Evolutionary conservation across 2,113 vertebrate species (phyloP).

Genomic region (Tauraco erythrolophus): DNA sequence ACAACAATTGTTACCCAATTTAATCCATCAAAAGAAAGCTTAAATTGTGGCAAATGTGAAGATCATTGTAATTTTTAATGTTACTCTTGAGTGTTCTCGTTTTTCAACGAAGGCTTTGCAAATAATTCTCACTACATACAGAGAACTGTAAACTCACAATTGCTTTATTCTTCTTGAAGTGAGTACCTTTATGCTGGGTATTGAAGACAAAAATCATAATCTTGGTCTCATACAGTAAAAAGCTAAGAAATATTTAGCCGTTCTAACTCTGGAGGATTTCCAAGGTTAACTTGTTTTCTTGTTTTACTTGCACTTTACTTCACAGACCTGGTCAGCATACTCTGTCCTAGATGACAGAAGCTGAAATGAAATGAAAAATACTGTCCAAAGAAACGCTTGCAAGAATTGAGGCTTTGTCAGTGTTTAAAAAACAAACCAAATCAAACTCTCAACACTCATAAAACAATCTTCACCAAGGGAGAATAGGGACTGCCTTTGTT

Average conservation of each 20-base stretch:
- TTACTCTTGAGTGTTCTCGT: not conserved
- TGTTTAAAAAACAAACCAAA: not conserved
- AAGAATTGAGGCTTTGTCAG: not conserved
- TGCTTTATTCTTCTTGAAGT: not conserved
- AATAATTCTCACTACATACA: not conserved
- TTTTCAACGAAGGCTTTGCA: not conserved
- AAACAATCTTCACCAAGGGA: not conserved
- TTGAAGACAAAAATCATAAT: not conserved
- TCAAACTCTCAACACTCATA: not conserved
- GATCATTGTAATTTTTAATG: not conserved
- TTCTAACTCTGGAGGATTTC: not conserved
- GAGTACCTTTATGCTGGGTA: not conserved
- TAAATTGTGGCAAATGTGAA: not conserved
- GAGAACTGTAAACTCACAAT: not conserved
- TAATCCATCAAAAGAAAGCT: not conserved
- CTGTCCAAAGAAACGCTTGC: not conserved
- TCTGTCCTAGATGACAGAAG: not conserved
- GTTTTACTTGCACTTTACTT: not conserved
- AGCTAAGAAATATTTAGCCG: not conserved
- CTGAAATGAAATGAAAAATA: not conserved
- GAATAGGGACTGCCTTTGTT: not conserved
- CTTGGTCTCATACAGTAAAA: not conserved
- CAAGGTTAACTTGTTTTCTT: not conserved
- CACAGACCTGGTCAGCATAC: not conserved
- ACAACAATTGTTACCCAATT: not conserved